These are phyloP conservation scores for Bungarus multicinctus DNA, from an alignment of 2,113 vertebrate genomes.

Conservation along the genomic window DNA sequence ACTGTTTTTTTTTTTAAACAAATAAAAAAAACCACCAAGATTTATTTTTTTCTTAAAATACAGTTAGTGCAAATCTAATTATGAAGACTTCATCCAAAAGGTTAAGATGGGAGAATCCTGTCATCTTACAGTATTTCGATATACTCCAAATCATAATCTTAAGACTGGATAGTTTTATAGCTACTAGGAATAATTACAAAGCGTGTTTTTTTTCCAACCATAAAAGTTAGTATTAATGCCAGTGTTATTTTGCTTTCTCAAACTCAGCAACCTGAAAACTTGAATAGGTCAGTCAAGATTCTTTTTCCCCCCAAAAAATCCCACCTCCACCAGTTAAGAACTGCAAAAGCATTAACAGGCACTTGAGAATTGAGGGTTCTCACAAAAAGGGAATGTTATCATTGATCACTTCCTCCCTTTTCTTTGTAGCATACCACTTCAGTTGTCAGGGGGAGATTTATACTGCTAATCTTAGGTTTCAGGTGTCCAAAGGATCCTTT, in stretches of 20 bases:
- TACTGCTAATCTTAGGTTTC: not conserved
- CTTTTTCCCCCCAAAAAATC: not conserved
- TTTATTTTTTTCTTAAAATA: conserved; percentile 38
- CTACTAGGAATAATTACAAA: conserved; percentile 17
- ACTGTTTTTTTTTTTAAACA: conserved; percentile 43
- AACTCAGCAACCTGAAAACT: conserved; percentile 1
- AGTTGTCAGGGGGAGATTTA: not conserved
- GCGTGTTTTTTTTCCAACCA: conserved; percentile 11
- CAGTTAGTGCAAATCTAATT: conserved; percentile 70
- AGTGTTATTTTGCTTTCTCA: not conserved
- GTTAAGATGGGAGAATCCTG: conserved; percentile 36
- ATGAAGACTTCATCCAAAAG: conserved; percentile 60
- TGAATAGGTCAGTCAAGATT: not conserved
- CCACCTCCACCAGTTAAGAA: not conserved
- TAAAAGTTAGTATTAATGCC: not conserved
- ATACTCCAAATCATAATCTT: conserved; percentile 46
- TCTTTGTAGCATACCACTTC: not conserved
- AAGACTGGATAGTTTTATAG: conserved; percentile 39
- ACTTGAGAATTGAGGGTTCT: not conserved
- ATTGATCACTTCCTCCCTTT: not conserved
- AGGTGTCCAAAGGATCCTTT: not conserved
- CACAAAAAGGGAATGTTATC: not conserved
- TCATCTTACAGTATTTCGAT: conserved; percentile 38
- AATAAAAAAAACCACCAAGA: conserved; percentile 39
- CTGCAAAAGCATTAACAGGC: not conserved